These are phyloP conservation scores for Camponotus fellah DNA, from an alignment of 2,888 invertebrate species.

Conservation along the genomic window DNA sequence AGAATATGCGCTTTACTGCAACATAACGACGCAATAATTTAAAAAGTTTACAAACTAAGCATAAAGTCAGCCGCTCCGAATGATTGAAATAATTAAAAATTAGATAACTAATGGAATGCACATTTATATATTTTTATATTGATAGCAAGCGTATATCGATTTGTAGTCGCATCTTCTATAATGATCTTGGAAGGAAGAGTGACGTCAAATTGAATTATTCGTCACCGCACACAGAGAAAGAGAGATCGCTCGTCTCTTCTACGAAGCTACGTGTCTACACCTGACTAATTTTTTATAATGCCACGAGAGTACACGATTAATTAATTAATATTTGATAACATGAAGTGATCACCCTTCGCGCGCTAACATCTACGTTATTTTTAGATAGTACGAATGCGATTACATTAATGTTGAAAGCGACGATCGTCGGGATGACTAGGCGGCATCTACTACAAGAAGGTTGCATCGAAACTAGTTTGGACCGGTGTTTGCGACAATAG, in stretches of 20 bases:
- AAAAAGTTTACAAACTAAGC: neutral
- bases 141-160: neutral
- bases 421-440: constrained; percentile 18
- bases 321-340: constrained; percentile 15
- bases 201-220: neutral
- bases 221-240: constrained; percentile 51
- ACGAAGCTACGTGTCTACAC: constrained; percentile 30
- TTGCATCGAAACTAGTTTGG: constrained; percentile 5
- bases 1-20: neutral
- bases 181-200: neutral
- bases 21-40: neutral
- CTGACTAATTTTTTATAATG: constrained; percentile 50
- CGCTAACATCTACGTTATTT: neutral
- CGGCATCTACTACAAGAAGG: constrained; percentile 37
- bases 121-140: neutral
- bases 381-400: constrained; percentile 23
- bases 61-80: neutral
- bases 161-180: neutral
- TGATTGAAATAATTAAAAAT: neutral
- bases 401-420: constrained; percentile 21
- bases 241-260: constrained; percentile 52
- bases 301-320: constrained; percentile 39
- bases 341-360: neutral
- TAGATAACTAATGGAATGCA: neutral
- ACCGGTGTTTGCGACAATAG: constrained; percentile 48